These are phyloP conservation scores for Myotis lucifugus DNA, from an alignment of 2,113 vertebrate genomes.

Conservation along the genomic window DNA sequence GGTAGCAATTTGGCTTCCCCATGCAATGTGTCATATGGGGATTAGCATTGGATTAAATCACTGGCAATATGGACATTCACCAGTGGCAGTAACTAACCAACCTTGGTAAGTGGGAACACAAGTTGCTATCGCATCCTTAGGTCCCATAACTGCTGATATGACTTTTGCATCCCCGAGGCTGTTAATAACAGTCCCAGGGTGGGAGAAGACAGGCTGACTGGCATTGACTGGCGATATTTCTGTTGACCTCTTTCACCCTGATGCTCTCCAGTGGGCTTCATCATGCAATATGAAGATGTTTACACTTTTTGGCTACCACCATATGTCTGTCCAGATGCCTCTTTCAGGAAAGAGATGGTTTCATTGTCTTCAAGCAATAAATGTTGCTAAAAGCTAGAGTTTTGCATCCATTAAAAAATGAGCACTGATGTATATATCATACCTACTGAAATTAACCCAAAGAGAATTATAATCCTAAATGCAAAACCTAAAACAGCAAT, in stretches of 20 bases:
- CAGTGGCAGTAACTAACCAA: fast-evolving
- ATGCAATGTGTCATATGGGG: neutral
- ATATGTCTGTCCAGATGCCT: neutral
- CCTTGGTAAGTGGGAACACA: neutral
- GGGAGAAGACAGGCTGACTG: neutral
- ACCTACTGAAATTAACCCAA: neutral
- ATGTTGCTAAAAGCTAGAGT: neutral
- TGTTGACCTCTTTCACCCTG: neutral
- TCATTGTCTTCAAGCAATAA: neutral
- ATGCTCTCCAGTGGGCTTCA: neutral
- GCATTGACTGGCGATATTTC: neutral
- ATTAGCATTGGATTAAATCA: neutral
- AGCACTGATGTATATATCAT: neutral
- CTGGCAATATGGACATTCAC: neutral
- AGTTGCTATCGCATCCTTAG: fast-evolving
- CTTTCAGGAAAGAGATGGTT: neutral
- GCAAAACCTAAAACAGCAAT: neutral
- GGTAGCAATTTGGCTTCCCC: neutral
- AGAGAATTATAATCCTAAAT: neutral
- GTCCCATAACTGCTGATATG: neutral
- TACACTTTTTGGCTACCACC: neutral
- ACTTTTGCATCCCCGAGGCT: neutral
- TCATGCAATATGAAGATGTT: too few relatives aligned
- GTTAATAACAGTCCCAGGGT: too few relatives aligned
- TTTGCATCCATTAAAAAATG: neutral